These are phyloP conservation scores for Eustalomyia histrio DNA, from an alignment of 2,888 invertebrate species.

Conservation along the genomic window DNA sequence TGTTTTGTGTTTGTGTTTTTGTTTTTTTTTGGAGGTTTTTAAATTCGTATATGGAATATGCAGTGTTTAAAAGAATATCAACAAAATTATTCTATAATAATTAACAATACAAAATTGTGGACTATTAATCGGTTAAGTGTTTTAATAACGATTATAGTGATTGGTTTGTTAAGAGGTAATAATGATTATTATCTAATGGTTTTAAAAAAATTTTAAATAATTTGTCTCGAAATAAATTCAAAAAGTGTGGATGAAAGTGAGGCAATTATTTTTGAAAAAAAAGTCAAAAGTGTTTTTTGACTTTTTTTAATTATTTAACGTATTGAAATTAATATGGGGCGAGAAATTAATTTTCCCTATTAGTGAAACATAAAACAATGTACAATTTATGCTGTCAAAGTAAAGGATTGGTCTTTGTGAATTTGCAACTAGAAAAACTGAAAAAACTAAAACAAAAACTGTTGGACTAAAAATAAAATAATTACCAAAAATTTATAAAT, in stretches of 20 bases:
- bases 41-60: conserved; percentile 47
- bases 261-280: no score
- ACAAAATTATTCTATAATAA: neutral
- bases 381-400: no score
- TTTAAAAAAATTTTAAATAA: neutral
- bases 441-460: no score
- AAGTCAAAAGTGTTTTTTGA: no score
- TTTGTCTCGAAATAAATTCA: neutral
- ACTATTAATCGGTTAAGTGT: neutral
- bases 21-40: neutral
- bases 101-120: neutral
- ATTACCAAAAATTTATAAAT: no score
- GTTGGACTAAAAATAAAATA: no score
- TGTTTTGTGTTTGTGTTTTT: conserved; percentile 1
- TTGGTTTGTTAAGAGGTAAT: conserved; percentile 53
- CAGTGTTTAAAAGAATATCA: conserved; percentile 44
- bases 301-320: no score
- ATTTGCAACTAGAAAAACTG: no score
- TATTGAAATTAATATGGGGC: no score
- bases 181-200: neutral
- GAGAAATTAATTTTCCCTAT: no score
- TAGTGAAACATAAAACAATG: no score
- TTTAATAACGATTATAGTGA: conserved; percentile 7
- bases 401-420: no score
- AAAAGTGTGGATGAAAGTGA: neutral